phyloP scores from a whole-genome alignment of 2,888 invertebrate species.

The Sinelater perroti region DNA sequence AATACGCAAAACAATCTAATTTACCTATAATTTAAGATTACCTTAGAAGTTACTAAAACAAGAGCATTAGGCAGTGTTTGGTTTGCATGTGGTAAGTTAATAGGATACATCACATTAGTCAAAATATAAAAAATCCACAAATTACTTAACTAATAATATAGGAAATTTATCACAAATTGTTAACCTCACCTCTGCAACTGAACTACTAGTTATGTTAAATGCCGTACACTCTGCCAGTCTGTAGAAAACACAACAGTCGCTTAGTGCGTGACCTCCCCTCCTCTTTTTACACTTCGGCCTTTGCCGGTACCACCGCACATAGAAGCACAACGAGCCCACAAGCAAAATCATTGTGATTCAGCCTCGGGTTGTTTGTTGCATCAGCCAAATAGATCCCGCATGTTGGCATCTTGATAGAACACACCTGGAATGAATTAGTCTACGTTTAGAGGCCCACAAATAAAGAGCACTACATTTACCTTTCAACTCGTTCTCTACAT shows the following conservation, averaged over 20 bases:
- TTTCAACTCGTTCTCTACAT: slow-evolving; percentile 54
- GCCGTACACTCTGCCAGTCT: slow-evolving; percentile 55
- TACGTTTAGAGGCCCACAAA: slow-evolving; percentile 47
- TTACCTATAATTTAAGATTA: too few relatives aligned
- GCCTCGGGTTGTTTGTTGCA: slow-evolving; percentile 63
- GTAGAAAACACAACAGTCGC: slow-evolving; percentile 51
- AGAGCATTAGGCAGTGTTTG: too few relatives aligned
- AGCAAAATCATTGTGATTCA: slow-evolving; percentile 53
- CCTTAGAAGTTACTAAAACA: too few relatives aligned
- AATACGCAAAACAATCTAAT: too few relatives aligned
- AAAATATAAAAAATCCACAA: too few relatives aligned
- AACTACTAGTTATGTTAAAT: too few relatives aligned
- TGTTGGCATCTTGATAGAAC: slow-evolving; percentile 62
- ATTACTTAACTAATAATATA: too few relatives aligned
- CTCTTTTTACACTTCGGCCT: slow-evolving; percentile 60
- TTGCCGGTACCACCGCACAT: slow-evolving; percentile 57
- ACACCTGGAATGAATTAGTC: slow-evolving; percentile 55
- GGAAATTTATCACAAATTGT: too few relatives aligned
- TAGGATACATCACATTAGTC: too few relatives aligned
- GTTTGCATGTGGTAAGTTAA: too few relatives aligned
- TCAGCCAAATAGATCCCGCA: slow-evolving; percentile 67
- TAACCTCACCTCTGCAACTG: too few relatives aligned
- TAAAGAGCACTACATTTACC: slow-evolving; percentile 49
- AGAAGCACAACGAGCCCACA: slow-evolving; percentile 53
- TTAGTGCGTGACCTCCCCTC: slow-evolving; percentile 51